phyloP scores from a whole-genome alignment of 1,140 invertebrate genomes.

The Euura lappo region DNA sequence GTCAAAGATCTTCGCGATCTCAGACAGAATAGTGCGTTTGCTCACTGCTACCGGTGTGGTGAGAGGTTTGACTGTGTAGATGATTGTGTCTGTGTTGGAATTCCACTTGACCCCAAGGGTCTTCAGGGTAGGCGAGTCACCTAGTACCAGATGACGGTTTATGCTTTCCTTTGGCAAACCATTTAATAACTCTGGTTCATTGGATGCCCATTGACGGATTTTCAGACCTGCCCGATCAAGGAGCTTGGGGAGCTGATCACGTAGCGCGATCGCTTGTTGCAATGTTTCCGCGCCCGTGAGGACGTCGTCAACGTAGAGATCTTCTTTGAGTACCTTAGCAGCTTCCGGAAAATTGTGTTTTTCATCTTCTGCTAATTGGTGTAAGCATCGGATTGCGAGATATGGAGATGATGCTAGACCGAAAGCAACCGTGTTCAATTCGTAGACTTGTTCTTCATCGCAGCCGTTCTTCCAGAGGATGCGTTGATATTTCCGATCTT shows the following conservation, averaged over 20 bases:
- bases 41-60: not conserved
- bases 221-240: constrained; percentile 33
- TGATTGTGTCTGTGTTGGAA: constrained; percentile 6
- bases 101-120: constrained; percentile 16
- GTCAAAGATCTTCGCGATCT: too few species aligned
- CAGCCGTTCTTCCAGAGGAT: constrained; percentile 44
- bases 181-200: constrained; percentile 17
- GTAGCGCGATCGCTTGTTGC: constrained; percentile 31
- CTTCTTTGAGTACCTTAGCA: constrained; percentile 27
- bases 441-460: constrained; percentile 27
- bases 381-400: constrained; percentile 37
- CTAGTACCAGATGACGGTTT: constrained; percentile 4
- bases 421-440: constrained; percentile 38
- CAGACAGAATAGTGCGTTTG: too few species aligned
- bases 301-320: constrained; percentile 51
- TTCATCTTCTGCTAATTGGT: constrained; percentile 37
- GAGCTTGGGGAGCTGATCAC: constrained; percentile 30
- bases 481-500: constrained; percentile 40
- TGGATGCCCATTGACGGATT: constrained; percentile 33
- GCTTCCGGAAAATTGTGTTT: constrained; percentile 37
- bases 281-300: too few species aligned
- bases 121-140: constrained; percentile 11
- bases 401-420: constrained; percentile 39
- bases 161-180: not conserved
- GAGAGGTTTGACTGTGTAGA: constrained; percentile 11